Conservation (phyloP, 1,140 invertebrate genomes). For the Brachionus rotundiformis region DNA sequence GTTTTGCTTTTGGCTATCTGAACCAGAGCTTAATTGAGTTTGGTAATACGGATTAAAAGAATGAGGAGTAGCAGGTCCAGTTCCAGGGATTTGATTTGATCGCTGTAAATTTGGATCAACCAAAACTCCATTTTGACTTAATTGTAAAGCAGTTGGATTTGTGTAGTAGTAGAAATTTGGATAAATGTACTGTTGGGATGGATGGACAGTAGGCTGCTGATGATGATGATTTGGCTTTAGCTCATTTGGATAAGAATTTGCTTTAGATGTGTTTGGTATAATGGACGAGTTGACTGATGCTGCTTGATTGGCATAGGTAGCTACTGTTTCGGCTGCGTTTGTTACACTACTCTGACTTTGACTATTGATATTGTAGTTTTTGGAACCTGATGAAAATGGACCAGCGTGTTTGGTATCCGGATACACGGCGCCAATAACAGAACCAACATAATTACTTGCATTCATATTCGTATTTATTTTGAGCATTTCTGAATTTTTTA, state of each 20-base stretch:
- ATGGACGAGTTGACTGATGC: conserved; percentile 21
- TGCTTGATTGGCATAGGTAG: conserved; percentile 35
- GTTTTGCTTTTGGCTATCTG: background rate
- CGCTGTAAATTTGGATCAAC: background rate
- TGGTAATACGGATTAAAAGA: conserved; percentile 8
- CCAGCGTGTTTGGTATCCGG: background rate
- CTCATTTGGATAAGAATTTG: background rate
- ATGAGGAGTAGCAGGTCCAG: background rate
- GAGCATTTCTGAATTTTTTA: background rate
- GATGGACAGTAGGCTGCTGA: background rate
- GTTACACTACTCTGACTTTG: conserved; percentile 20
- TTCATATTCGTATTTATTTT: conserved; percentile 37
- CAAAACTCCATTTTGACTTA: conserved; percentile 11
- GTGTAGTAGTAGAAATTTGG: conserved; percentile 36
- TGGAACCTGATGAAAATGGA: conserved; percentile 21
- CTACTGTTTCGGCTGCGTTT: background rate
- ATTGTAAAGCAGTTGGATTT: conserved; percentile 13
- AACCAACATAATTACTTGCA: conserved; percentile 32
- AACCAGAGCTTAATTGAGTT: background rate
- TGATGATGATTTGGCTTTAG: background rate
- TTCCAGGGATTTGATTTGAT: background rate
- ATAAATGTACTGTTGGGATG: background rate
- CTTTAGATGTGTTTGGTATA: background rate
- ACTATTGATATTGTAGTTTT: conserved; percentile 28
- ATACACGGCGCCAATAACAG: conserved; percentile 4